Evolutionary conservation across 2,797 vertebrate species (phyloP).

Genomic region (Urophycis tenuis): DNA sequence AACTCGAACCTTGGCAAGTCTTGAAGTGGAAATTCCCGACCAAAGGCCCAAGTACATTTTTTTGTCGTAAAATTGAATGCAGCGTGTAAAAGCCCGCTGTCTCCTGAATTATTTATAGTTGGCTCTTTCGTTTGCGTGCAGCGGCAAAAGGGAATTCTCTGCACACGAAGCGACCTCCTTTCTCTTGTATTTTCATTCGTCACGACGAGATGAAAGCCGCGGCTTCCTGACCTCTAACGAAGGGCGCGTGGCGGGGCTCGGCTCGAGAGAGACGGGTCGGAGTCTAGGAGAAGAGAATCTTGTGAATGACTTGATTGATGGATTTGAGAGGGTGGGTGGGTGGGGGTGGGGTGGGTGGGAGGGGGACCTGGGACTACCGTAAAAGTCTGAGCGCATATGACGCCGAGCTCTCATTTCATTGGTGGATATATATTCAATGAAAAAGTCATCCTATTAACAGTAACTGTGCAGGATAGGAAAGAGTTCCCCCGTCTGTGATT

Average conservation of each 20-base stretch:
- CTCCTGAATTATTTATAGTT: not conserved
- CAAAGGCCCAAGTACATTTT: not conserved
- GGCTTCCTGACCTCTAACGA: slow-evolving; percentile 51
- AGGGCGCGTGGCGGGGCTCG: slow-evolving; percentile 36
- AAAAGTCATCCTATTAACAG: slow-evolving; percentile 31
- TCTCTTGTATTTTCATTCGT: slow-evolving; percentile 17
- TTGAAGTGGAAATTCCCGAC: not conserved
- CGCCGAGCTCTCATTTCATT: slow-evolving; percentile 38
- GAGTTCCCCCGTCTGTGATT: not conserved
- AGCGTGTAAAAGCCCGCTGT: not conserved
- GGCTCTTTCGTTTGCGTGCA: not conserved
- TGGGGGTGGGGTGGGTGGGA: not conserved
- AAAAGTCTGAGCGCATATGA: slow-evolving; percentile 24
- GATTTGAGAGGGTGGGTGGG: slow-evolving; percentile 14
- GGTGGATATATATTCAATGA: slow-evolving; percentile 31
- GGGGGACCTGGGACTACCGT: slow-evolving; percentile 34
- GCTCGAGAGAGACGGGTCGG: slow-evolving; percentile 21
- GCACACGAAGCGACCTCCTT: not conserved
- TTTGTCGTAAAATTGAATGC: not conserved
- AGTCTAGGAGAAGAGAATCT: slow-evolving; percentile 35
- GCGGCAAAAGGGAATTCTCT: not conserved
- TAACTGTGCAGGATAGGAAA: slow-evolving; percentile 34
- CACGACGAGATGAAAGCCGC: slow-evolving; percentile 11
- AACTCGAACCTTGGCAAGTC: not conserved
- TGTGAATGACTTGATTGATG: slow-evolving; percentile 58